Percentiles rank a stretch among this genome's conserved stretches.
Evolutionary conservation across 23 tunicate genomes (phyloP).

Genomic region (Halocynthia aurantium): DNA sequence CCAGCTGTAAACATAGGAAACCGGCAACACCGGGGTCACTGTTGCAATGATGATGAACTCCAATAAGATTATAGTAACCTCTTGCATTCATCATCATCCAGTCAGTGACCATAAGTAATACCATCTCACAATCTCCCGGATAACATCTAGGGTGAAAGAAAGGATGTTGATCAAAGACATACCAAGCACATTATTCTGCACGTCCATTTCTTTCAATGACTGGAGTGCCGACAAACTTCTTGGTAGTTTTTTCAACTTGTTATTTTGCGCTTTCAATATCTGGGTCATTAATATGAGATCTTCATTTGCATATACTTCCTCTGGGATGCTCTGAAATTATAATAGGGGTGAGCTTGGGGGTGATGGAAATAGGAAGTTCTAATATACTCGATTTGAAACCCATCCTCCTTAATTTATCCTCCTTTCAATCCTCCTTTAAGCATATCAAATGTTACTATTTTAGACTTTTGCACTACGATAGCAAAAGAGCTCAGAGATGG

Average conservation of each 20-base stretch:
- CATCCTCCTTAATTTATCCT: not conserved
- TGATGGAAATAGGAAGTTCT: not conserved
- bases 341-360: not conserved
- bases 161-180: not conserved
- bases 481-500: too few species aligned
- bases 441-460: not conserved
- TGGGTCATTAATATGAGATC: slow-evolving; percentile 73
- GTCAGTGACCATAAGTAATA: too few species aligned
- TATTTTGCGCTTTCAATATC: slow-evolving; percentile 69
- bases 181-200: slow-evolving; percentile 77
- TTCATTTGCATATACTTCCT: slow-evolving; percentile 97
- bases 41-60: too few species aligned
- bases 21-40: too few species aligned
- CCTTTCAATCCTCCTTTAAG: not conserved
- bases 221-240: slow-evolving; percentile 54
- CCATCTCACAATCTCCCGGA: too few species aligned
- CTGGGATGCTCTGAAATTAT: slow-evolving; percentile 59
- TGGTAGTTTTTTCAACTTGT: slow-evolving; percentile 87
- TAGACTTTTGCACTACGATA: not conserved
- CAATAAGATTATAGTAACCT: too few species aligned
- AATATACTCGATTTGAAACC: not conserved
- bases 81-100: too few species aligned
- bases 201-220: slow-evolving; percentile 65
- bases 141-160: too few species aligned
- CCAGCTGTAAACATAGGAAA: too few species aligned